Evolutionary conservation across 37 sponge, comb jelly and placozoan species (phyloP), one percentile per base, ranked within the genome.

Genomic region (Spongia lamella): DNA sequence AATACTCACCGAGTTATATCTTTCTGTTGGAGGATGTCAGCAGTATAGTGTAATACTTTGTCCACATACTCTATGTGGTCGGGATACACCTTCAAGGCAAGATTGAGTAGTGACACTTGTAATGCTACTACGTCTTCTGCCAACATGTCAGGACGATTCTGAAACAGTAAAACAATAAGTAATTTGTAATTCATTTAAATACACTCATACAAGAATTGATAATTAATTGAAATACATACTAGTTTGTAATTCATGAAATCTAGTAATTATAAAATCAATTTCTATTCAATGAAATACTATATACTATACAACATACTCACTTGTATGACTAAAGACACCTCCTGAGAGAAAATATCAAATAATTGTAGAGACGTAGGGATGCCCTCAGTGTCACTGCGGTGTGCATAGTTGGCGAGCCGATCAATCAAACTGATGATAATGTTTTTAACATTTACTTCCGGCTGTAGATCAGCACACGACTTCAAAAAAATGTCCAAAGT

Each of bases 341-440:
- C 93, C 29, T 87, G 90, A 20, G 93, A 92, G 89, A 98, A 98
- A 34, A 98, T 85, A 65, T 98, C 93, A 66, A 98, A 98, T 47
- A 98, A 79, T 43, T 81, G 74, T 39, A 95, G 89, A 50, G 89
- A 68, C 4, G 69, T 47, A 3, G 99, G 99, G 21, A 98, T 95
- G 25, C 93, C 96, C 14, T 70, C 77, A 24, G 80, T 53, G 73
- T 98, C 99, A 0, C 78, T 74, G 1, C 94, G 79, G 56, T 92
- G 82, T 15, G 99, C 93, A 47, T 70, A 98, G 49, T 66, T 68
- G 0, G 83, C 91, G 9, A 96, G 77, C 1, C 97, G 85, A 55
- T 92, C 93, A 14, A 95, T 84, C 47, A 95, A 88, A 2, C 93
- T 77, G 33, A 95, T 92, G 38, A 98, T 81, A 68, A 98, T 98